phyloP scores from a whole-genome alignment of 2,797 vertebrate species.

The Myioborus miniatus region DNA sequence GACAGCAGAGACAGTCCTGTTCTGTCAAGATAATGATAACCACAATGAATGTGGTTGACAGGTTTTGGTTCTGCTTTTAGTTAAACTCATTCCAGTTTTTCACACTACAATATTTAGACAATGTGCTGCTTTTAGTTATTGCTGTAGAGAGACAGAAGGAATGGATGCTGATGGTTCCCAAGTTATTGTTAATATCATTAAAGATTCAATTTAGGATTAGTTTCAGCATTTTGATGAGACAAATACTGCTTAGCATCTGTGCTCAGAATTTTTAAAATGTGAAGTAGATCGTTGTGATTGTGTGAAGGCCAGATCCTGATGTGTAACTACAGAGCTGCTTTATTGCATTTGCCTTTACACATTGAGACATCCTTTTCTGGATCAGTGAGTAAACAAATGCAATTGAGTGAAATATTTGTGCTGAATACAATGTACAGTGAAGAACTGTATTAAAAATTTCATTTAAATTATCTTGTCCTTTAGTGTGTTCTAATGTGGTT shows the following conservation, averaged over 20 bases:
- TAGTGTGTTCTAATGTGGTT: not conserved
- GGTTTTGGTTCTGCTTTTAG: not conserved
- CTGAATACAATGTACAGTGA: not conserved
- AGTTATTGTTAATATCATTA: not conserved
- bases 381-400: not conserved
- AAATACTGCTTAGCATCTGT: not conserved
- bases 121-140: not conserved
- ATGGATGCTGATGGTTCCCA: not conserved
- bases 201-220: not conserved
- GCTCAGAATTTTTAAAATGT: not conserved
- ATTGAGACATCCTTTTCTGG: not conserved
- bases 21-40: not conserved
- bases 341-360: not conserved
- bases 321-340: not conserved
- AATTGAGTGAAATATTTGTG: not conserved
- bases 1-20: not conserved
- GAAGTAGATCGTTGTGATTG: not conserved
- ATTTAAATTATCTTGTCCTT: not conserved
- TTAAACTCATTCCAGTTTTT: not conserved
- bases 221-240: not conserved
- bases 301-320: not conserved
- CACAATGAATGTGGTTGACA: not conserved
- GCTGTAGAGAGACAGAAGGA: not conserved
- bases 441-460: not conserved
- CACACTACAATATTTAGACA: not conserved